These are phyloP conservation scores for Stictocephala bisonia DNA, from an alignment of 2,888 invertebrate genomes.

Conservation along the genomic window DNA sequence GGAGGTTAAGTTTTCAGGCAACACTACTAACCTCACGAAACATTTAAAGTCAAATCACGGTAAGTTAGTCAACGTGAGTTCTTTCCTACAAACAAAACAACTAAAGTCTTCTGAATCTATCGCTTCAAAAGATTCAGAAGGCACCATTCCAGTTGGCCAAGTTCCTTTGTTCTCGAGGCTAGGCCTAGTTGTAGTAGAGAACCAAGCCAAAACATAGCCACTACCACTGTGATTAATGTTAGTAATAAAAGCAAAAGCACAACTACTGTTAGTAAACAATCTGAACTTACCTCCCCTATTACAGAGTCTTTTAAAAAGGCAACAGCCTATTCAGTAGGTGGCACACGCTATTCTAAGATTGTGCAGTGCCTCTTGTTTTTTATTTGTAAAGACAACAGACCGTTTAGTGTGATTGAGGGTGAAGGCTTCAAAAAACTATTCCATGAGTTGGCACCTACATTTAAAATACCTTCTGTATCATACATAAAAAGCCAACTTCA, in stretches of 20 bases:
- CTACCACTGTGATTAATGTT: no score
- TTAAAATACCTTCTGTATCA: constrained; percentile 25
- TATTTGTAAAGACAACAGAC: constrained; percentile 28
- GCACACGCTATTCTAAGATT: neutral
- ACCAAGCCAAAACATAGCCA: no score
- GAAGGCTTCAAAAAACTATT: constrained; percentile 30
- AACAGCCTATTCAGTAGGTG: constrained; percentile 1
- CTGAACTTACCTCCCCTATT: neutral
- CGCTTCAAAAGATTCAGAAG: no score
- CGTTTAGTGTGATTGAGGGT: constrained; percentile 20
- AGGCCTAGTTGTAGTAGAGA: no score
- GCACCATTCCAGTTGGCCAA: no score
- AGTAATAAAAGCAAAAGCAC: neutral
- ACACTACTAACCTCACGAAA: constrained; percentile 16
- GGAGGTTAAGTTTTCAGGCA: constrained; percentile 32
- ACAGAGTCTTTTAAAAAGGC: neutral
- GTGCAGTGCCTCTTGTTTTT: neutral
- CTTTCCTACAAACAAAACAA: no score
- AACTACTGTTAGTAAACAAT: neutral
- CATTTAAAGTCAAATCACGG: constrained; percentile 22
- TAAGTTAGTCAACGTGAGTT: neutral
- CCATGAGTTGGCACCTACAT: constrained; percentile 30
- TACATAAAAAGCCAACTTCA: constrained; percentile 30
- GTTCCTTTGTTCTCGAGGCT: no score
- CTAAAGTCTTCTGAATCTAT: no score